A percentile compares a stretch with the other conserved stretches of the same genome.
These are phyloP conservation scores for Metalampra italica DNA, from an alignment of 2,888 invertebrate species.

Conservation along the genomic window DNA sequence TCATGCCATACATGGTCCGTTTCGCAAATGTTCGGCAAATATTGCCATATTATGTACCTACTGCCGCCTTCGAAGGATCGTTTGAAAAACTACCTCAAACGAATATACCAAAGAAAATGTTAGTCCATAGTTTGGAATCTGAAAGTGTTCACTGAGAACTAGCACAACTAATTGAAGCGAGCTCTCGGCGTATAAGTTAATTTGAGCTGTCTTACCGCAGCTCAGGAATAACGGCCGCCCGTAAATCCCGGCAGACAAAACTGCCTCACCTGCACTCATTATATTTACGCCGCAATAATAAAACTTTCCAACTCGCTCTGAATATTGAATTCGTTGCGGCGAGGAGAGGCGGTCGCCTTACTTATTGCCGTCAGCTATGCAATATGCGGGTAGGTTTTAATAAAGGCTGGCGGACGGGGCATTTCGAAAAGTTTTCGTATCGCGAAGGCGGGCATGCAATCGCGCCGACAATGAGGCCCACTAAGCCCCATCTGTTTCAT, in stretches of 20 bases:
- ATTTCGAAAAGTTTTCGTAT: constrained; percentile 73
- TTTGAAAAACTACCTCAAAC: too few relatives aligned
- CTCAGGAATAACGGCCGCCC: constrained; percentile 47
- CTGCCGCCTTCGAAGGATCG: too few relatives aligned
- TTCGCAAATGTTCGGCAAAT: too few relatives aligned
- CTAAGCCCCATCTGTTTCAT: constrained; percentile 39
- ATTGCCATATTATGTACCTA: too few relatives aligned
- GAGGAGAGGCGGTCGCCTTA: constrained; percentile 67
- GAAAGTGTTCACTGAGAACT: constrained; percentile 36
- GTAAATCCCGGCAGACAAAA: constrained; percentile 69
- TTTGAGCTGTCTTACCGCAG: constrained; percentile 50
- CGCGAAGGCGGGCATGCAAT: constrained; percentile 64
- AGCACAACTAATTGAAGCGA: constrained; percentile 49
- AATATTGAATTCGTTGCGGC: constrained; percentile 74
- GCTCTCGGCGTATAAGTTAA: constrained; percentile 50
- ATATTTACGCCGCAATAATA: constrained; percentile 77
- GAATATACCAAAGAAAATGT: too few relatives aligned
- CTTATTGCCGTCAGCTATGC: constrained; percentile 67
- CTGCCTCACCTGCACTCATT: constrained; percentile 75
- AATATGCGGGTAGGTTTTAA: constrained; percentile 72
- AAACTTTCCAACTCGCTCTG: constrained; percentile 72
- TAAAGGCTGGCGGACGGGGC: constrained; percentile 66
- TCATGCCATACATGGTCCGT: too few relatives aligned
- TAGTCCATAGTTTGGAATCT: constrained; percentile 2
- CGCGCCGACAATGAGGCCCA: constrained; percentile 59